Conservation (phyloP, 2,113 vertebrate species). For the Ploceus nigricollis region DNA sequence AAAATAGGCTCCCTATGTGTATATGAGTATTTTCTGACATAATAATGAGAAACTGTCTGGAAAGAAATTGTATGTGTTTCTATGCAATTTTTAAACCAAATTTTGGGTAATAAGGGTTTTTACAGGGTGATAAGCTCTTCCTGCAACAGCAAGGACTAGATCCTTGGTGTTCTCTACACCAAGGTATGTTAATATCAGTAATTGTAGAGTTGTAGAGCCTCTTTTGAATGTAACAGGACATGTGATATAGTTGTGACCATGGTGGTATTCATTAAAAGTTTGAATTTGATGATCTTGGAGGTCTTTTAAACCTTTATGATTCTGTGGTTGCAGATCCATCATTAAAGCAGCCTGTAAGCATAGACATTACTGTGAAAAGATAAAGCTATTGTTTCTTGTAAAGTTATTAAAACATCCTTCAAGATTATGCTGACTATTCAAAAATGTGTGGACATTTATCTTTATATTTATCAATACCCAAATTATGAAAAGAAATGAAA, state of each 20-base stretch:
- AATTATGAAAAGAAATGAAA: neutral
- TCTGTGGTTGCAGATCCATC: neutral
- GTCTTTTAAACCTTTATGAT: neutral
- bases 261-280: neutral
- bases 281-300: neutral
- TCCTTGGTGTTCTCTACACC: neutral
- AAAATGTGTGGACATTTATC: neutral
- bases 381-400: neutral
- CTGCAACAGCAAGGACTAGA: neutral
- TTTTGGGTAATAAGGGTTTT: neutral
- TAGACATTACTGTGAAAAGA: neutral
- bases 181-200: neutral
- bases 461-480: neutral
- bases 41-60: neutral
- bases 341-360: neutral
- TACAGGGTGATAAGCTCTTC: neutral
- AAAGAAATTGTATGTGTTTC: neutral
- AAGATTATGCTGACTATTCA: neutral
- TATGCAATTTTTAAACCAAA: neutral
- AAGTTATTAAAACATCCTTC: neutral
- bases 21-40: neutral
- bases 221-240: neutral
- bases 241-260: neutral
- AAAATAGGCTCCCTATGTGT: neutral
- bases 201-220: neutral